phyloP scores from a whole-genome alignment of 2,888 invertebrate genomes.

The Amblyjoppa proteus region DNA sequence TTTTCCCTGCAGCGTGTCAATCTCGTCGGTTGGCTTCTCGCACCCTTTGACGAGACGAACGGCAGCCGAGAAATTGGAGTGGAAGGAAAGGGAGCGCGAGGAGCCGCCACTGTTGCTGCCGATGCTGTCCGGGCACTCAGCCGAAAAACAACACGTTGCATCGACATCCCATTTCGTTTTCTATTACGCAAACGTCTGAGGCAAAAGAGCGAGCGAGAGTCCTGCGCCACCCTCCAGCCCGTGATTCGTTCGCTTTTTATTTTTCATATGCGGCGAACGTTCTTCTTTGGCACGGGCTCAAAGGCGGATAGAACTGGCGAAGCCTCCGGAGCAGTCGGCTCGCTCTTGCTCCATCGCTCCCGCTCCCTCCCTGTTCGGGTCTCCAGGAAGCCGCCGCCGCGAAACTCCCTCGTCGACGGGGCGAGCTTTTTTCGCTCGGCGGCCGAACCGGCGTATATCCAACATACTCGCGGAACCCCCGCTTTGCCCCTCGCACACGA shows the following conservation, averaged over 20 bases:
- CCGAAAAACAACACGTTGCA: slow-evolving; percentile 70
- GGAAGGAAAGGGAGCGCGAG: slow-evolving; percentile 57
- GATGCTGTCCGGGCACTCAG: slow-evolving; percentile 57
- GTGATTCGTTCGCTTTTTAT: slow-evolving; percentile 72
- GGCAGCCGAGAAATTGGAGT: slow-evolving; percentile 52
- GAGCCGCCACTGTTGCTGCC: not conserved
- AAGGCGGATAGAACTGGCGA: slow-evolving; percentile 66
- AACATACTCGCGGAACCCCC: not conserved
- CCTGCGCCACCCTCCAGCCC: slow-evolving; percentile 15
- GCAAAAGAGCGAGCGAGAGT: slow-evolving; percentile 66
- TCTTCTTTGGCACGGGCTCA: slow-evolving; percentile 73
- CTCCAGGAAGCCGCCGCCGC: slow-evolving; percentile 23
- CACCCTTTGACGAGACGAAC: slow-evolving; percentile 59
- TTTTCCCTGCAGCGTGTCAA: slow-evolving; percentile 21
- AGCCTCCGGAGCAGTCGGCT: slow-evolving; percentile 47
- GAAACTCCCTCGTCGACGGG: not conserved
- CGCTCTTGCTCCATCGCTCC: slow-evolving; percentile 25
- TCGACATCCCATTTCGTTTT: slow-evolving; percentile 81
- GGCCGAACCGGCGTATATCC: slow-evolving; percentile 11
- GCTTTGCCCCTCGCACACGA: slow-evolving; percentile 75
- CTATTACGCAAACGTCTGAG: slow-evolving; percentile 82
- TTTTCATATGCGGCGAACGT: slow-evolving; percentile 73
- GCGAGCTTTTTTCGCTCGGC: slow-evolving; percentile 50
- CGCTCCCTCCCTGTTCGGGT: slow-evolving; percentile 26
- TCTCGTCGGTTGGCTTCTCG: slow-evolving; percentile 58